Evolutionary conservation across 2,113 vertebrate genomes (phyloP).

Genomic region (Silurus glanis): DNA sequence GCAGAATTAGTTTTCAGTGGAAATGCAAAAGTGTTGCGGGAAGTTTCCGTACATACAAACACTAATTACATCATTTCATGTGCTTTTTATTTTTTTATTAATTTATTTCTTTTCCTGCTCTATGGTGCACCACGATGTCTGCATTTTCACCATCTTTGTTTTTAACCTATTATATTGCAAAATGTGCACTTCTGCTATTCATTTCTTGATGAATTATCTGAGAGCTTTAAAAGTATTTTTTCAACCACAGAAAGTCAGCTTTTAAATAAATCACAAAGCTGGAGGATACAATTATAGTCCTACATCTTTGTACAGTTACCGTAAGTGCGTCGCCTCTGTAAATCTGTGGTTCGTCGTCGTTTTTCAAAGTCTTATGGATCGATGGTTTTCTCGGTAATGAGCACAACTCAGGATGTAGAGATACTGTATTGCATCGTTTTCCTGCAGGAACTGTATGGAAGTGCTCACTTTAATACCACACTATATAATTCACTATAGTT

Average conservation of each 20-base stretch:
- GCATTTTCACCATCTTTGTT: background rate
- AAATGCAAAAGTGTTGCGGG: background rate
- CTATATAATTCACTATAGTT: too few relatives aligned
- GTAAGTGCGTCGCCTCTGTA: background rate
- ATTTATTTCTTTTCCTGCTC: background rate
- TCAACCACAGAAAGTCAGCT: background rate
- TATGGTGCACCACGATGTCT: background rate
- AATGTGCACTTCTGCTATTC: background rate
- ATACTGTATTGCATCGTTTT: background rate
- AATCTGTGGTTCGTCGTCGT: constrained; percentile 8
- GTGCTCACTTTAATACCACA: background rate
- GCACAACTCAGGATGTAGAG: background rate
- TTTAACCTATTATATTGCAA: background rate
- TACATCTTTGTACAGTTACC: background rate
- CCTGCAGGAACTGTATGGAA: background rate
- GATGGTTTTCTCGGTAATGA: constrained; percentile 5
- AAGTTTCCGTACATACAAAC: background rate
- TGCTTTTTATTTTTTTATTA: background rate
- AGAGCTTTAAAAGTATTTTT: background rate
- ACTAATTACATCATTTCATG: background rate
- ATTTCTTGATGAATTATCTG: background rate
- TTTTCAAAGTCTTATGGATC: constrained; percentile 18
- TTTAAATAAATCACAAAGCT: background rate
- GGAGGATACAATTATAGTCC: background rate
- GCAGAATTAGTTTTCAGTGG: background rate